phyloP scores from a whole-genome alignment of 2,113 vertebrate species.

The Pachyramphus minor region DNA sequence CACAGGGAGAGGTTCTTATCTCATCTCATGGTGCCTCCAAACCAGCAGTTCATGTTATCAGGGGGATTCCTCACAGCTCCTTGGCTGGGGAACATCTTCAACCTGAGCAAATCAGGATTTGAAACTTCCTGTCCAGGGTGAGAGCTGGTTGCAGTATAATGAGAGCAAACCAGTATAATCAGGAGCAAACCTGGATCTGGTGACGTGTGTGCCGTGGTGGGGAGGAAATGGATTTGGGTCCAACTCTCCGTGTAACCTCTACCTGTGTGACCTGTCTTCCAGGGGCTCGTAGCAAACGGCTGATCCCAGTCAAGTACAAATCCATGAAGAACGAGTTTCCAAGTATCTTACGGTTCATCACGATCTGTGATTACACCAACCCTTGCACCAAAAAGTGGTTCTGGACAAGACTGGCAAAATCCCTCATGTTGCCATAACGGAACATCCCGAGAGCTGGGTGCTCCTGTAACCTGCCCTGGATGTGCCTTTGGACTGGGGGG shows the following conservation, averaged over 20 bases:
- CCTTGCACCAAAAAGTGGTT: slow-evolving; percentile 92
- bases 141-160: background rate
- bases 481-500: background rate
- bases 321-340: slow-evolving; percentile 89
- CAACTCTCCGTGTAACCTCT: background rate
- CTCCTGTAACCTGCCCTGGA: background rate
- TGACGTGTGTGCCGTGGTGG: background rate
- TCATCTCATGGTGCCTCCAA: background rate
- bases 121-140: background rate
- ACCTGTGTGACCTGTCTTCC: background rate
- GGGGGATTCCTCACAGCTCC: background rate
- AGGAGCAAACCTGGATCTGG: background rate
- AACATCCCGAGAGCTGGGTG: background rate
- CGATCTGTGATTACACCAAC: slow-evolving; percentile 92
- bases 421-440: slow-evolving; percentile 80
- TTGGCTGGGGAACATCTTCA: background rate
- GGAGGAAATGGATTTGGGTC: rapidly evolving
- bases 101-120: background rate
- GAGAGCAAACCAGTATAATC: background rate
- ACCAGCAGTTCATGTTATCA: background rate
- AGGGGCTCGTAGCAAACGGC: slow-evolving; percentile 88
- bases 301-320: slow-evolving; percentile 94
- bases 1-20: background rate
- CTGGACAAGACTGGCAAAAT: slow-evolving; percentile 90
- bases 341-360: slow-evolving; percentile 93